Conservation (phyloP, 2,113 vertebrate genomes). For the Xiphorhynchus elegans region DNA sequence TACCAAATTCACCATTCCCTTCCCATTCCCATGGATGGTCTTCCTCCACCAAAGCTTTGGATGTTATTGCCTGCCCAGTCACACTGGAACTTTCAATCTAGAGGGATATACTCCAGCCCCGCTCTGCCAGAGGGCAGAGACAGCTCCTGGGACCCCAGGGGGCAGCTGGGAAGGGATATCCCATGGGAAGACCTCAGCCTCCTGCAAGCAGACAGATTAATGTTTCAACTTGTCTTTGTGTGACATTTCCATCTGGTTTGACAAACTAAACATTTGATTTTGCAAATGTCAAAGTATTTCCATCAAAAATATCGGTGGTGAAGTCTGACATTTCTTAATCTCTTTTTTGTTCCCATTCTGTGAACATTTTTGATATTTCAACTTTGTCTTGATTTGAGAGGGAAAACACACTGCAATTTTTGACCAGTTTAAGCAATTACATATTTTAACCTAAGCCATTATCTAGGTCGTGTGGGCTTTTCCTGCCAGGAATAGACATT, state of each 20-base stretch:
- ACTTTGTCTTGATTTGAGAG: constrained; percentile 36
- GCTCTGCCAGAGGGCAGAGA: neutral
- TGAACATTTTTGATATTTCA: constrained; percentile 49
- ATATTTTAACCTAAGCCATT: neutral
- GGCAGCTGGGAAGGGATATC: neutral
- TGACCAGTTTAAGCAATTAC: neutral
- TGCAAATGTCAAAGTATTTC: constrained; percentile 64
- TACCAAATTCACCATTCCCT: neutral
- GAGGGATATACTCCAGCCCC: fast-evolving
- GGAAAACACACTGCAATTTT: neutral
- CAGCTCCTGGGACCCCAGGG: neutral
- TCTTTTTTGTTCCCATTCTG: constrained; percentile 25
- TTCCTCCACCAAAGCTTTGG: neutral
- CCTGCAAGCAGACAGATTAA: neutral
- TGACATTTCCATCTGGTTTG: constrained; percentile 64
- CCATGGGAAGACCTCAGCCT: neutral
- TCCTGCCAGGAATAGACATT: neutral
- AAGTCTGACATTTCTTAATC: constrained; percentile 64
- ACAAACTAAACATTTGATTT: constrained; percentile 67
- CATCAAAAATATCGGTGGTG: constrained; percentile 24
- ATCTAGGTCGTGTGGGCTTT: neutral
- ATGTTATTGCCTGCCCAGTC: neutral
- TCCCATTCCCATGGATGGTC: neutral
- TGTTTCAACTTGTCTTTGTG: neutral
- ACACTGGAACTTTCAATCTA: neutral